Conservation (phyloP, 1,140 invertebrate genomes). For the Caenorhabditis latens region DNA sequence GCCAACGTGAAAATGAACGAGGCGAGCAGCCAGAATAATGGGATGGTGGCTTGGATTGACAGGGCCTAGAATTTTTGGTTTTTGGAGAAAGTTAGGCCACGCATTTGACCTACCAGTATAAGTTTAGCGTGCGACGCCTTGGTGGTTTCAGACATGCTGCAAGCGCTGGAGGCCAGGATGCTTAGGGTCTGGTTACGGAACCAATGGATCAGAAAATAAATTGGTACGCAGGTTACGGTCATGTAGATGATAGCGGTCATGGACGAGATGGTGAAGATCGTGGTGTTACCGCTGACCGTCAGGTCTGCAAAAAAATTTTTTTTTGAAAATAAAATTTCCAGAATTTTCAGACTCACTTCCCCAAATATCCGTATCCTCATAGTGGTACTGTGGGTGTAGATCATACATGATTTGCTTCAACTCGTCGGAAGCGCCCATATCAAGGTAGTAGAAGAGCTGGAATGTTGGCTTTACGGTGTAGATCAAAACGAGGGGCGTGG, state of each 20-base stretch:
- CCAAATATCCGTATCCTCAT: neutral
- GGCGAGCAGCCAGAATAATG: neutral
- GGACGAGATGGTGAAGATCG: neutral
- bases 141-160: conserved; percentile 15
- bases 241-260: conserved; percentile 36
- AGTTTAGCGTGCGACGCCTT: conserved; percentile 15
- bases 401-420: conserved; percentile 32
- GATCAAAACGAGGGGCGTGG: neutral
- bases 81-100: neutral
- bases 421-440: neutral
- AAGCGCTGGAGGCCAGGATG: neutral
- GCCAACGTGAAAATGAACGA: neutral
- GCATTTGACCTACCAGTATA: neutral
- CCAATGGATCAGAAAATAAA: conserved; percentile 38
- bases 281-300: conserved; percentile 21
- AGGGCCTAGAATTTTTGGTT: neutral
- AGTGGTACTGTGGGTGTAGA: conserved; percentile 35
- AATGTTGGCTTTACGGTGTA: neutral
- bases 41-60: conserved; percentile 24
- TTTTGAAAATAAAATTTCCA: neutral
- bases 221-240: conserved; percentile 26
- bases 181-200: conserved; percentile 18
- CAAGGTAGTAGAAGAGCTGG: neutral
- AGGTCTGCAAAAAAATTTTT: conserved; percentile 18
- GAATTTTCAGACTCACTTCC: neutral